Evolutionary conservation across 2,888 invertebrate genomes (phyloP).

Genomic region (Hyposoter didymator): DNA sequence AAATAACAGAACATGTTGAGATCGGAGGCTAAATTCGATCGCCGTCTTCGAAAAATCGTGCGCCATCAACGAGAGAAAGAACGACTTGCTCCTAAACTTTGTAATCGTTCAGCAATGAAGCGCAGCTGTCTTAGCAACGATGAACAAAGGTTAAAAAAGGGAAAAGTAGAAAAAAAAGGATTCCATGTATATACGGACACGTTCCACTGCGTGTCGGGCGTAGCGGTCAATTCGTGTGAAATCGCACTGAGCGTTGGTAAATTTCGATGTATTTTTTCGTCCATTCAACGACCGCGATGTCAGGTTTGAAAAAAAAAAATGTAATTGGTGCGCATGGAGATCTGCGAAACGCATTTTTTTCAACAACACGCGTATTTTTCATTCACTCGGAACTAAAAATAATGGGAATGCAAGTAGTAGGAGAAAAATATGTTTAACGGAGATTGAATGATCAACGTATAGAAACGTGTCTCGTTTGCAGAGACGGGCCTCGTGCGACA

Average conservation of each 20-base stretch:
- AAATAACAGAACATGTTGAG: background rate
- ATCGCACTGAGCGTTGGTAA: background rate
- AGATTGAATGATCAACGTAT: constrained; percentile 4
- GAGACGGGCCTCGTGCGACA: constrained; percentile 14
- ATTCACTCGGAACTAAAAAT: no score
- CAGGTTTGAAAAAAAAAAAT: background rate
- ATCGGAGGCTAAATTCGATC: background rate
- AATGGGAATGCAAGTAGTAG: background rate
- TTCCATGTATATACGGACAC: constrained; percentile 13
- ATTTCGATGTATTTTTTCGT: background rate
- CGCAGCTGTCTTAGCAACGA: constrained; percentile 48
- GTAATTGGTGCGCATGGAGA: background rate
- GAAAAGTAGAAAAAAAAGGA: constrained; percentile 8
- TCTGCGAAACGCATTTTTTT: background rate
- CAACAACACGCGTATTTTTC: no score
- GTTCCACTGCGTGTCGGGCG: background rate
- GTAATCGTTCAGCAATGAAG: background rate
- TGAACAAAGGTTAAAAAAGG: constrained; percentile 31
- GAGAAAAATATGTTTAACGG: background rate
- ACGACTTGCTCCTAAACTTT: constrained; percentile 5
- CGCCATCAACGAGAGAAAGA: background rate
- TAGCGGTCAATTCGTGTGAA: constrained; percentile 10
- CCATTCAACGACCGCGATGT: background rate
- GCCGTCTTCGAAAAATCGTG: background rate
- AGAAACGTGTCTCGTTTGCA: constrained; percentile 6